phyloP scores from a whole-genome alignment of 2,888 invertebrate species.

The Cerastis leucographa region DNA sequence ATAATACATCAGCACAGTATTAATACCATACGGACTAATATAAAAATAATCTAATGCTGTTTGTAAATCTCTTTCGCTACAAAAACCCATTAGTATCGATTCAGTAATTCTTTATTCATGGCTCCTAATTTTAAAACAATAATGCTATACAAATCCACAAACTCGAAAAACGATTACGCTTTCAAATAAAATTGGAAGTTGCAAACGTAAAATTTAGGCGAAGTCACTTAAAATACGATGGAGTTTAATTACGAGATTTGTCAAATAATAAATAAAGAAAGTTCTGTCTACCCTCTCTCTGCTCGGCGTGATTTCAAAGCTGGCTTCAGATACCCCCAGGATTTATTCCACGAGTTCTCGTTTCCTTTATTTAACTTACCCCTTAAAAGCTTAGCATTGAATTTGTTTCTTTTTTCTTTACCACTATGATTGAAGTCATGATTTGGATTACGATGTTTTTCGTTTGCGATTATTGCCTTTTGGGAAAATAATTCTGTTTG shows the following conservation, averaged over 20 bases:
- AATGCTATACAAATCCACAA: slow-evolving; percentile 45
- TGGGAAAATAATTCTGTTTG: slow-evolving; percentile 1
- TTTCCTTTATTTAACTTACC: slow-evolving; percentile 71
- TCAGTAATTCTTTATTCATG: slow-evolving; percentile 57
- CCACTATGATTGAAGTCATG: slow-evolving; percentile 41
- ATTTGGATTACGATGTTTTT: slow-evolving; percentile 43
- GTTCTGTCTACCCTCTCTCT: slow-evolving; percentile 62
- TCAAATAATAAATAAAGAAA: slow-evolving; percentile 79
- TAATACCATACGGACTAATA: slow-evolving; percentile 20
- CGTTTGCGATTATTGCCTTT: slow-evolving; percentile 40
- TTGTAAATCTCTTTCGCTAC: slow-evolving; percentile 10
- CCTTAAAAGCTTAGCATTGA: slow-evolving; percentile 65
- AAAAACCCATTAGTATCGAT: slow-evolving; percentile 50
- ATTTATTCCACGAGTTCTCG: slow-evolving; percentile 70
- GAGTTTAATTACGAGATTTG: slow-evolving; percentile 78
- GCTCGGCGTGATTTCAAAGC: slow-evolving; percentile 69
- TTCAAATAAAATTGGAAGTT: slow-evolving; percentile 60
- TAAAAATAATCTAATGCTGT: slow-evolving; percentile 29
- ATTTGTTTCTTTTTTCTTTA: slow-evolving; percentile 55
- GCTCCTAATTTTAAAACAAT: slow-evolving; percentile 54
- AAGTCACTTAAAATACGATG: slow-evolving; percentile 73
- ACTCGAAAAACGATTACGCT: slow-evolving; percentile 49
- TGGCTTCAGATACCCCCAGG: slow-evolving; percentile 69
- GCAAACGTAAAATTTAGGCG: slow-evolving; percentile 60
- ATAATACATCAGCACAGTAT: not conserved